phyloP scores from a whole-genome alignment of 30 jellyfish, hydroid and myxozoan genomes.

The Turritopsis dohrnii region DNA sequence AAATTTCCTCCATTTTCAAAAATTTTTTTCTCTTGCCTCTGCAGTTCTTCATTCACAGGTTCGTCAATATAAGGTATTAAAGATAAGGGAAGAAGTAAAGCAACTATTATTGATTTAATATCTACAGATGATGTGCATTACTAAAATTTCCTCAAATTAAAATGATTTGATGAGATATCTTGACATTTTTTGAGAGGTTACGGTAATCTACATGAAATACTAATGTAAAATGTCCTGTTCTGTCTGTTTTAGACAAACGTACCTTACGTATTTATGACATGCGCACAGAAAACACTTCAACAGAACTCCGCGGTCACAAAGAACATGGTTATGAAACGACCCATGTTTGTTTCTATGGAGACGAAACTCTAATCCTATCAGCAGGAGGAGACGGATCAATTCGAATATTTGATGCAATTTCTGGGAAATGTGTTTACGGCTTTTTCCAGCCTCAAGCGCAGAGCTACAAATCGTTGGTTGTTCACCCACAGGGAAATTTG shows the following conservation, averaged over 20 bases:
- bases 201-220: neutral
- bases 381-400: neutral
- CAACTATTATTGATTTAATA: too few relatives aligned
- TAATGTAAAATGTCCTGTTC: neutral
- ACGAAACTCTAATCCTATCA: neutral
- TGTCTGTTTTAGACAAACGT: neutral
- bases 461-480: neutral
- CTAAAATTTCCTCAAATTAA: too few relatives aligned
- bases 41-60: too few relatives aligned
- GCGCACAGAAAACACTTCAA: neutral
- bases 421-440: neutral
- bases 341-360: neutral
- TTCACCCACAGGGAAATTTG: neutral
- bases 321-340: neutral
- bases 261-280: neutral
- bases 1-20: too few relatives aligned
- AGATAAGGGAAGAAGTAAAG: too few relatives aligned
- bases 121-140: too few relatives aligned
- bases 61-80: too few relatives aligned
- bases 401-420: neutral
- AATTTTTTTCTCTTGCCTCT: too few relatives aligned
- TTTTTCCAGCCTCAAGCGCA: neutral
- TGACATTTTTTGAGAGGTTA: too few relatives aligned
- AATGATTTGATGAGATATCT: too few relatives aligned
- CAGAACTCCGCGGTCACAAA: neutral